Conservation (phyloP, 2,888 invertebrate species). For the Idaea aversata region DNA sequence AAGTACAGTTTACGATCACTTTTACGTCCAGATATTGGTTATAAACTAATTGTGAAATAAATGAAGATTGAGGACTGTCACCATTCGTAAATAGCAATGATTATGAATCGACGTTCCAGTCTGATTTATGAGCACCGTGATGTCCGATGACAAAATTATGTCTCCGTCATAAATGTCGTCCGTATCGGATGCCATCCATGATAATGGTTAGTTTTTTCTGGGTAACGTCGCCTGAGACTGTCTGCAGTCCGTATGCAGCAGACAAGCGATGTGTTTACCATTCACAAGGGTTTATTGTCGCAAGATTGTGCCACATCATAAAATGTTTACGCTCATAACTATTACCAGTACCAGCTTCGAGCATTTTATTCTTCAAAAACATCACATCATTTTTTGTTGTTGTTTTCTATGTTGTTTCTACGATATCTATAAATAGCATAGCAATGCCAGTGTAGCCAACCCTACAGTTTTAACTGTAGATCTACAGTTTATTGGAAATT, state of each 20-base stretch:
- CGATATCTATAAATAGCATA: too few relatives aligned
- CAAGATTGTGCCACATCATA: conserved; percentile 23
- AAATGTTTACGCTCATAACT: conserved; percentile 24
- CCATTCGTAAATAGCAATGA: conserved; percentile 43
- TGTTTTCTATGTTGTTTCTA: too few relatives aligned
- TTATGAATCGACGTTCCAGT: conserved; percentile 46
- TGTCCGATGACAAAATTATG: conserved; percentile 58
- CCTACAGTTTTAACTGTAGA: too few relatives aligned
- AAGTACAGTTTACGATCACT: conserved; percentile 51
- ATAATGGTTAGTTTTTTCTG: conserved; percentile 54
- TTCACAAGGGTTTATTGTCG: conserved; percentile 12
- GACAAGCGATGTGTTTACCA: conserved; percentile 17
- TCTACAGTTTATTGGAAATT: too few relatives aligned
- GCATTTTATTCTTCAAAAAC: too few relatives aligned
- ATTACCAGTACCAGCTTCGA: conserved; percentile 9
- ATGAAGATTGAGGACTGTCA: conserved; percentile 43
- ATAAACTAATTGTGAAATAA: conserved; percentile 57
- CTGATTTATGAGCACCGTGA: conserved; percentile 49
- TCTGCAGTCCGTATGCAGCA: conserved; percentile 17
- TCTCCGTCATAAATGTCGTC: conserved; percentile 54
- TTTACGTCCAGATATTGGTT: conserved; percentile 55
- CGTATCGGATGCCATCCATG: conserved; percentile 53
- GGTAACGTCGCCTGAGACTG: conserved; percentile 38
- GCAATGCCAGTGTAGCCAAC: too few relatives aligned
- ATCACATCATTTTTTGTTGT: too few relatives aligned